Conservation (phyloP, 2,113 vertebrate genomes). For the Pseudolaguvia tuberculata region DNA sequence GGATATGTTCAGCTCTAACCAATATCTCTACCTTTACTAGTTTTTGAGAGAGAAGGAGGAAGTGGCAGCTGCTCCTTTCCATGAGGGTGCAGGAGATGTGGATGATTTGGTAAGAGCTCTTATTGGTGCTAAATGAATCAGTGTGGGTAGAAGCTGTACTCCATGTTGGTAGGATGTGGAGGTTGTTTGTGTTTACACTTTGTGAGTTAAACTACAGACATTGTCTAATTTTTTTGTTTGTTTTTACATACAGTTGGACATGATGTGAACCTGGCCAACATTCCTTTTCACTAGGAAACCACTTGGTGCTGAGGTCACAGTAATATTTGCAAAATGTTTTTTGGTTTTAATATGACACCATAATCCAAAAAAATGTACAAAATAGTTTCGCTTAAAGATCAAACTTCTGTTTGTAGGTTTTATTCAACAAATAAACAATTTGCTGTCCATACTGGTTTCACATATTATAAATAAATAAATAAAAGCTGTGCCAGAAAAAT, state of each 20-base stretch:
- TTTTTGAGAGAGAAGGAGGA: slow-evolving; percentile 76
- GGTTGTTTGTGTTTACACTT: background rate
- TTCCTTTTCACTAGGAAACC: background rate
- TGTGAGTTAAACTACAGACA: background rate
- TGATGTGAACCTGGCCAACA: slow-evolving; percentile 73
- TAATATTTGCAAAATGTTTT: background rate
- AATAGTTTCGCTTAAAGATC: background rate
- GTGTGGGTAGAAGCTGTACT: background rate
- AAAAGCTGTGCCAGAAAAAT: no score
- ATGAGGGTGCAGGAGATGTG: slow-evolving; percentile 80
- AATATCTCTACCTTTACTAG: slow-evolving; percentile 57
- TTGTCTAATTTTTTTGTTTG: background rate
- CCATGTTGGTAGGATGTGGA: background rate
- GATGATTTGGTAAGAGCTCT: slow-evolving; percentile 83
- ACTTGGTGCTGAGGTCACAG: background rate
- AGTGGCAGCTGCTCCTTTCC: slow-evolving; percentile 49
- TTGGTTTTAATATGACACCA: background rate
- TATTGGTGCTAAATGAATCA: background rate
- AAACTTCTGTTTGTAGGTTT: background rate
- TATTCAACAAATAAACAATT: no score
- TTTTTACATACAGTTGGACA: slow-evolving; percentile 79
- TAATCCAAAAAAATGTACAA: no score
- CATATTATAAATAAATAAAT: no score
- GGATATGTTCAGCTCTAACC: background rate
- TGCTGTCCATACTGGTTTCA: no score